phyloP scores from a whole-genome alignment of 2,888 invertebrate genomes.

The Hanleya hanleyi region DNA sequence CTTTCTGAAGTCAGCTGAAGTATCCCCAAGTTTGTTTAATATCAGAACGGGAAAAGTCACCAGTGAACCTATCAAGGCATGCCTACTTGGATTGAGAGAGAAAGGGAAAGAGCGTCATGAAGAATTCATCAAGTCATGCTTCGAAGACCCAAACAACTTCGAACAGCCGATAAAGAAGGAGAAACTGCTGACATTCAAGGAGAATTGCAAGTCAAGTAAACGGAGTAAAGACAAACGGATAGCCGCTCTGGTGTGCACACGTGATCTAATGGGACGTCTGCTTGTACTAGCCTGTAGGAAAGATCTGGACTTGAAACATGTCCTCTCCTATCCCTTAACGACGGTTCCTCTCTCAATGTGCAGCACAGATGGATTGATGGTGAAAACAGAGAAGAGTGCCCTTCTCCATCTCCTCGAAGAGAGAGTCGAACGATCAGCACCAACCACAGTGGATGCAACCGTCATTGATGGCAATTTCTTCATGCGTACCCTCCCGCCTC shows the following conservation, averaged over 20 bases:
- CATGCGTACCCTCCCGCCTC: neutral
- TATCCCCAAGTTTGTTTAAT: neutral
- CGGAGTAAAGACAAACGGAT: neutral
- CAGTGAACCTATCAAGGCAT: neutral
- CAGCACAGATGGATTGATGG: neutral
- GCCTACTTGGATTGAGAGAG: neutral
- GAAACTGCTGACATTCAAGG: neutral
- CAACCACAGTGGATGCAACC: neutral
- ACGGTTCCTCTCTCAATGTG: neutral
- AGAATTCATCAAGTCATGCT: neutral
- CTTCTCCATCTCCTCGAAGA: neutral
- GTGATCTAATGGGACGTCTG: too few relatives aligned
- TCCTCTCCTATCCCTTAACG: neutral
- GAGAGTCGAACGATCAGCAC: neutral
- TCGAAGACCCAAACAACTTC: neutral
- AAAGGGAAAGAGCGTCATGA: slow-evolving; percentile 6
- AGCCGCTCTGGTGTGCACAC: neutral
- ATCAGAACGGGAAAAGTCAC: slow-evolving; percentile 3
- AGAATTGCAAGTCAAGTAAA: neutral
- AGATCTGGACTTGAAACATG: neutral
- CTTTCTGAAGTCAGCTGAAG: neutral
- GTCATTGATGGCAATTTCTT: neutral
- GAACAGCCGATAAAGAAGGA: neutral
- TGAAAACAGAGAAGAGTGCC: neutral
- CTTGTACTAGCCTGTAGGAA: too few relatives aligned